phyloP scores from a whole-genome alignment of 2,113 vertebrate species.

The Romanogobio albipinnatus region DNA sequence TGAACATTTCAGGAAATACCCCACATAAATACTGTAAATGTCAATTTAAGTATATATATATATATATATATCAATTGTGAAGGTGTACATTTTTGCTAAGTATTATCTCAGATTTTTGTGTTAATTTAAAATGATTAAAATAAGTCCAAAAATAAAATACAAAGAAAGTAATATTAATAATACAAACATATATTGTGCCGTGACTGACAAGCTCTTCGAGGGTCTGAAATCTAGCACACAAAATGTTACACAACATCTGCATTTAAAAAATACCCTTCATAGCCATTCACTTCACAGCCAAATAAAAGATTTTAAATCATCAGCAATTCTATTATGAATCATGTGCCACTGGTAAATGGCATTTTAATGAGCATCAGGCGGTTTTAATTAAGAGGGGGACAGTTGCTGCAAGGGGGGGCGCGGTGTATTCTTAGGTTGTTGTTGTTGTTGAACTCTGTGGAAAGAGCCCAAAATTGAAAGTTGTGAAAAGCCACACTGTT shows the following conservation, averaged over 20 bases:
- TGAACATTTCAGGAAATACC: no score
- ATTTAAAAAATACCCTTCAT: constrained; percentile 23
- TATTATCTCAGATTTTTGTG: no score
- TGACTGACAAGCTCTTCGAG: neutral
- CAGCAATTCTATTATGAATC: constrained; percentile 56
- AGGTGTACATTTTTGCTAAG: no score
- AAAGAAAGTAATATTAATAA: no score
- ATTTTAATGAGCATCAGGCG: constrained; percentile 62
- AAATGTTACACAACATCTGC: neutral
- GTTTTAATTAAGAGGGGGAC: constrained; percentile 58
- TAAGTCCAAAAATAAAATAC: no score
- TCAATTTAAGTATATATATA: no score
- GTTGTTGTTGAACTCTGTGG: constrained; percentile 42
- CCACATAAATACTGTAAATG: no score
- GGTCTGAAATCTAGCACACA: neutral
- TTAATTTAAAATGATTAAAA: no score
- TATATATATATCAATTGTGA: no score
- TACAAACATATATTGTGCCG: neutral
- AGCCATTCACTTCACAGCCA: constrained; percentile 58
- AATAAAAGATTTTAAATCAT: constrained; percentile 62
- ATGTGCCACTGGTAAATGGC: constrained; percentile 55
- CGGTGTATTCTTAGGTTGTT: constrained; percentile 53
- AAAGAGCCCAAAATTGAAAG: constrained; percentile 51
- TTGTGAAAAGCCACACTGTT: constrained; percentile 32
- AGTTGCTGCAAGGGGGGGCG: constrained; percentile 29